These are phyloP conservation scores for Phallusia fumigata DNA, from an alignment of 23 tunicate genomes.

Conservation along the genomic window DNA sequence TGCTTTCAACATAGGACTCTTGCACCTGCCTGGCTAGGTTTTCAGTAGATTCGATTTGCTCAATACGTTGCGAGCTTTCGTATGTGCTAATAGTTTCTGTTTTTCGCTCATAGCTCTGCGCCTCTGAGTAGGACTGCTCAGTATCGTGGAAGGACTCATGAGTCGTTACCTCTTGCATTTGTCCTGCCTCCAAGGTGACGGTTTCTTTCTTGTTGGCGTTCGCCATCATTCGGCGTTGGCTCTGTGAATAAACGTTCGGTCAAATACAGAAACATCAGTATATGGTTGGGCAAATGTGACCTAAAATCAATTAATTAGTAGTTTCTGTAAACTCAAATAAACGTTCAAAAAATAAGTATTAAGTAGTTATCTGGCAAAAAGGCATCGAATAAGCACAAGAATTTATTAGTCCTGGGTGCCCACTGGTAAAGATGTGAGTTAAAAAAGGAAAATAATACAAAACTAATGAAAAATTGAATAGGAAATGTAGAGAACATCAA, in stretches of 20 bases:
- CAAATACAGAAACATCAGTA: background rate
- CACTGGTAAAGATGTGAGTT: no score
- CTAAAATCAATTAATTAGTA: no score
- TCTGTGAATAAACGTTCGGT: no score
- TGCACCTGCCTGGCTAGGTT: background rate
- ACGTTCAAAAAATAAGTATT: no score
- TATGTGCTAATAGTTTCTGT: background rate
- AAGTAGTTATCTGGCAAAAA: no score
- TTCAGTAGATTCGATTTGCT: background rate
- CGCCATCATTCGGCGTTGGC: constrained; percentile 5
- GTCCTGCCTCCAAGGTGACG: background rate
- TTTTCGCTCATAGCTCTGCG: background rate
- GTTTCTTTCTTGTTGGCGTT: background rate
- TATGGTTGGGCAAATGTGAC: background rate
- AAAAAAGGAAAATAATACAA: no score
- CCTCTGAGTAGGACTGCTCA: background rate
- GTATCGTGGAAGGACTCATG: background rate
- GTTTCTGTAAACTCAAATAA: no score
- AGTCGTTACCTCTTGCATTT: constrained; percentile 2
- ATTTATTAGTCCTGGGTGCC: no score
- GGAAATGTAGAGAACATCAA: no score
- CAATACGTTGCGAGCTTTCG: constrained; percentile 2
- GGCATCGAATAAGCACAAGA: no score
- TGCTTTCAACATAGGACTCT: background rate
- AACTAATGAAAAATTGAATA: no score